Evolutionary conservation across 2,888 invertebrate genomes (phyloP).

Genomic region (Pocota personata): DNA sequence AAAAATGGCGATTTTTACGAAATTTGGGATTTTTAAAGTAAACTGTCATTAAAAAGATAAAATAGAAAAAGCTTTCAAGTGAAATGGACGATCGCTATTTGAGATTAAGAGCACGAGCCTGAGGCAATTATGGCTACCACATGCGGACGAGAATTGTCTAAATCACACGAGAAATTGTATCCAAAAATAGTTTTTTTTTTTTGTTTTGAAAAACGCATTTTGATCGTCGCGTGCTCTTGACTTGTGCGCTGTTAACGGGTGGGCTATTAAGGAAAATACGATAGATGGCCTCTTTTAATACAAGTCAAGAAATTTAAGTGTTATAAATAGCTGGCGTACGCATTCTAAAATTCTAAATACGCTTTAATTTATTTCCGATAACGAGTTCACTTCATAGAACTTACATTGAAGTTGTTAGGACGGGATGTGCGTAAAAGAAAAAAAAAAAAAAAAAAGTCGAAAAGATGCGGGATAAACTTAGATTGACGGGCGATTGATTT

Average conservation of each 20-base stretch:
- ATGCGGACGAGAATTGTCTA: background rate
- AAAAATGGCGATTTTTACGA: constrained; percentile 45
- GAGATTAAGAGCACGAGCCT: constrained; percentile 5
- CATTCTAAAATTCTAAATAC: constrained; percentile 20
- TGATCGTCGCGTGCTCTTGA: constrained; percentile 53
- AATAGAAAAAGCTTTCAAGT: constrained; percentile 33
- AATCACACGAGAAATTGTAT: background rate
- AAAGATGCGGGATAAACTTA: background rate
- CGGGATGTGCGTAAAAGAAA: background rate
- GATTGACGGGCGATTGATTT: constrained; percentile 12
- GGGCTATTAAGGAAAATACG: constrained; percentile 8
- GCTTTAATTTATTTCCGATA: constrained; percentile 25
- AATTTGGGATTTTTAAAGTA: constrained; percentile 1
- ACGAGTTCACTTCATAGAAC: constrained; percentile 10
- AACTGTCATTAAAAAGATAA: constrained; percentile 21
- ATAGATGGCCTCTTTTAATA: background rate
- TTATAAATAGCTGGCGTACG: constrained; percentile 21
- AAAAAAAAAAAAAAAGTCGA: background rate
- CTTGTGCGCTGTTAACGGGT: constrained; percentile 11
- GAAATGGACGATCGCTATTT: constrained; percentile 41
- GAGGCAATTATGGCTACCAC: background rate
- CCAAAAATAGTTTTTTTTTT: constrained; percentile 33
- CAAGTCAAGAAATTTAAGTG: background rate
- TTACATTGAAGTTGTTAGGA: background rate
- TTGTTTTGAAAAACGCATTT: background rate